A percentile compares a stretch with the other conserved stretches of the same genome.
These are phyloP conservation scores for Amyelois transitella DNA, from an alignment of 1,140 invertebrate species.

Conservation along the genomic window DNA sequence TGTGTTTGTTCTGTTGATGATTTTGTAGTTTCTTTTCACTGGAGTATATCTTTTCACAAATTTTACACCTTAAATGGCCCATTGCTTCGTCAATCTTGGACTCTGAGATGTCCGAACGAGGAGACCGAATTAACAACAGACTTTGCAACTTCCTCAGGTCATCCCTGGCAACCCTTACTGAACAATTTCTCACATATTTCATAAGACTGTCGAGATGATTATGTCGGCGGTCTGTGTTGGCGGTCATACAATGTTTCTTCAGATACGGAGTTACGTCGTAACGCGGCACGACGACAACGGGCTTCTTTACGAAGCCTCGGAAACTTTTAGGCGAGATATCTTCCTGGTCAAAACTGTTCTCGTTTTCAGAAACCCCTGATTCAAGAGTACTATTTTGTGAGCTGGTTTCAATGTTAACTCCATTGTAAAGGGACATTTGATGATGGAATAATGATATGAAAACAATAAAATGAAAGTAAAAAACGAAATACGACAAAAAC, in stretches of 20 bases:
- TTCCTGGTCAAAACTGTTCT: slow-evolving; percentile 8
- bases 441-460: slow-evolving; percentile 18
- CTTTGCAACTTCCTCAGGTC: slow-evolving; percentile 32
- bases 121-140: slow-evolving; percentile 3
- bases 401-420: slow-evolving; percentile 10
- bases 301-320: slow-evolving; percentile 39
- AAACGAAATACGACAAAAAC: slow-evolving; percentile 25
- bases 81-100: slow-evolving; percentile 12
- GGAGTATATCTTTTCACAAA: slow-evolving; percentile 41
- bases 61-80: slow-evolving; percentile 39
- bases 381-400: not conserved
- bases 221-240: not conserved
- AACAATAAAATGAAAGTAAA: slow-evolving; percentile 36
- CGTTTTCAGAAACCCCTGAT: not conserved
- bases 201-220: not conserved
- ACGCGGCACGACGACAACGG: slow-evolving; percentile 30
- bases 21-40: slow-evolving; percentile 43
- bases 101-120: slow-evolving; percentile 10
- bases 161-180: slow-evolving; percentile 29
- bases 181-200: slow-evolving; percentile 18
- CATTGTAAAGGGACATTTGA: slow-evolving; percentile 33
- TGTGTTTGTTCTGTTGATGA: slow-evolving; percentile 51
- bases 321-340: slow-evolving; percentile 28
- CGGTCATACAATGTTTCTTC: slow-evolving; percentile 7
- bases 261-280: slow-evolving; percentile 42